Conservation (phyloP, 1,140 invertebrate genomes). For the Gonatopus flavifemur region DNA sequence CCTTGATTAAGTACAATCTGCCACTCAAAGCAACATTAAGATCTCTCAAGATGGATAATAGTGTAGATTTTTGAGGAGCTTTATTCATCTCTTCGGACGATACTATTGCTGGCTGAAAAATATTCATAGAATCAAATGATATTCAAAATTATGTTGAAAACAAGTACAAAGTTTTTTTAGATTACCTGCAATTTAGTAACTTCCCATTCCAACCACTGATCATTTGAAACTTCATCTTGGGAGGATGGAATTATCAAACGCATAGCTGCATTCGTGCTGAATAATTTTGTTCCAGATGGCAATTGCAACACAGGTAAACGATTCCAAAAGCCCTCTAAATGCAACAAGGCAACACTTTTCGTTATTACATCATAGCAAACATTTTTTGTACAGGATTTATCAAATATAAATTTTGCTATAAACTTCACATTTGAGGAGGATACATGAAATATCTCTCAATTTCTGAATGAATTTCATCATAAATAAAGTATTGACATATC, state of each 20-base stretch:
- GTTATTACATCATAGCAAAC: conserved; percentile 2
- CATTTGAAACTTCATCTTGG: conserved; percentile 48
- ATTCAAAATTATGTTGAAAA: conserved; percentile 7
- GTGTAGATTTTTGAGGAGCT: conserved; percentile 36
- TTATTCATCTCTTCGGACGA: conserved; percentile 40
- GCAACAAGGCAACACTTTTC: conserved; percentile 13
- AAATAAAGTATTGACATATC: too few species aligned
- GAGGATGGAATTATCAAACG: conserved; percentile 56
- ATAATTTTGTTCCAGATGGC: conserved; percentile 53
- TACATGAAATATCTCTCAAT: conserved; percentile 11
- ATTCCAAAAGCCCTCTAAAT: conserved; percentile 33
- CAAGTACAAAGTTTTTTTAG: conserved; percentile 42
- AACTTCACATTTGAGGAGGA: conserved; percentile 2
- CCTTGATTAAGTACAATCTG: conserved; percentile 53
- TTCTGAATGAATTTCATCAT: background rate
- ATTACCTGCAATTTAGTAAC: conserved; percentile 67
- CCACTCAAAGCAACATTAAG: conserved; percentile 41
- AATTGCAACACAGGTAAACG: conserved; percentile 60
- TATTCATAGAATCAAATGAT: conserved; percentile 20
- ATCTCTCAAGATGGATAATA: conserved; percentile 46
- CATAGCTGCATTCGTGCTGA: conserved; percentile 62
- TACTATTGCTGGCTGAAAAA: conserved; percentile 46
- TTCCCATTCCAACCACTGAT: conserved; percentile 79
- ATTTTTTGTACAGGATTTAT: background rate
- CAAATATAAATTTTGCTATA: background rate